Base-by-base conservation (phyloP, 2,113 vertebrate species). In the Helogale parvula region DNA sequence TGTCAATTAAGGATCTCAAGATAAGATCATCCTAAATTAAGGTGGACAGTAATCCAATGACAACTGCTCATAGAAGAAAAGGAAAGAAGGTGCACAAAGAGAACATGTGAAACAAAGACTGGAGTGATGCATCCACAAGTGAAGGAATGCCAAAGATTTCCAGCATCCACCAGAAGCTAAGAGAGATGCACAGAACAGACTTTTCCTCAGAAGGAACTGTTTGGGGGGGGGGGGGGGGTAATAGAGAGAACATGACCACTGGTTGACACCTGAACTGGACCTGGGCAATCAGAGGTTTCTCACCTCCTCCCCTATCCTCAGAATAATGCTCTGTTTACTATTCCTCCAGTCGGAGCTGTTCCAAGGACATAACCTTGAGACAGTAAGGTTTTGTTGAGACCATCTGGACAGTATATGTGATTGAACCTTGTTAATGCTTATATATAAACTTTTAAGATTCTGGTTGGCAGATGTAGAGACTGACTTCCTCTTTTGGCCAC, bases 161-260 rank as follows among this genome's bases (percentile, higher is more conserved):
- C 47, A 47, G 21, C 17, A 74, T 45, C 19, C 23, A 45, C 1
- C 3, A 7, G 74, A 47, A 47, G 47, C 25, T 10, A 72, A 60
- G n/a, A 41, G 1, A 47, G 11, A 6, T 3, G 6, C 29, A 14
- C 8, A n/a, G 13, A 52, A 33, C 2, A 6, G 17, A 13, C 12
- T 31, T 21, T 63, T 68, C 35, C 27, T 27, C 6, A 15, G 16
- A 52, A 88, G 60, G n/a, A 71, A 15, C 29, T 47, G 74, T 31
- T 77, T 7, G 7, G 31, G 41, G 27, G 38, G 41, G 14, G n/a
- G n/a, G n/a, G n/a, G n/a, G n/a, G n/a, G n/a, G n/a, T n/a, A 47
- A 77, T 9, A 47, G 27, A 77, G 25, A 74, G 41, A 74, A 77
- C 27, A 77, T 77, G 74, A 47, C 41, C 74, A 77, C 74, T 47